Conservation (phyloP, 2,797 vertebrate genomes). For the Sebastolobus alascanus region DNA sequence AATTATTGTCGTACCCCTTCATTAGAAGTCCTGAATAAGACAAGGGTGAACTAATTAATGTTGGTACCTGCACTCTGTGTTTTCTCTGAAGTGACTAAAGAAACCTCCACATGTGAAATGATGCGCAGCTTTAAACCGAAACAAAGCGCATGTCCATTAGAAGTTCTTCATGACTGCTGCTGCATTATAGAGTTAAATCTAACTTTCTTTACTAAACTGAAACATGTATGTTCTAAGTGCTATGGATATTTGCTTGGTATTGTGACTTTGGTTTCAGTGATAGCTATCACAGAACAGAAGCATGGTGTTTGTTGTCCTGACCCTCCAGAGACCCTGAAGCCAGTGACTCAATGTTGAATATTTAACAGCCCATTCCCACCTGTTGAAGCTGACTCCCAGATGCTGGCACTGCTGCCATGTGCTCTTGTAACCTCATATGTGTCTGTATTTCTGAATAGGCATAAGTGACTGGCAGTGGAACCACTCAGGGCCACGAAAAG, state of each 20-base stretch:
- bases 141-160: not conserved
- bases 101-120: not conserved
- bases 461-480: conserved; percentile 86
- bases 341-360: not conserved
- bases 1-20: not conserved
- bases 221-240: not conserved
- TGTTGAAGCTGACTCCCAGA: conserved; percentile 47
- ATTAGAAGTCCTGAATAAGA: not conserved
- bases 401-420: conserved; percentile 58
- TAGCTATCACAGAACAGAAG: not conserved
- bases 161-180: not conserved
- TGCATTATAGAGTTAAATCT: not conserved
- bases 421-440: conserved; percentile 77
- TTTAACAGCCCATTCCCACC: not conserved
- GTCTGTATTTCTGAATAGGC: conserved; percentile 85
- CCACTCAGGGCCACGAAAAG: conserved; percentile 84
- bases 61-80: not conserved
- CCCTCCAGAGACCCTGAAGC: not conserved
- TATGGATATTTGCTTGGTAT: not conserved
- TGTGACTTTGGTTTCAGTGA: not conserved
- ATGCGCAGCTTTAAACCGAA: not conserved
- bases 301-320: not conserved
- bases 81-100: not conserved
- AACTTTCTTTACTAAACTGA: not conserved
- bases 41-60: not conserved